Percentiles rank a stretch among this genome's conserved stretches.
phyloP scores from a whole-genome alignment of 2,113 vertebrate genomes.

The Bucco capensis region DNA sequence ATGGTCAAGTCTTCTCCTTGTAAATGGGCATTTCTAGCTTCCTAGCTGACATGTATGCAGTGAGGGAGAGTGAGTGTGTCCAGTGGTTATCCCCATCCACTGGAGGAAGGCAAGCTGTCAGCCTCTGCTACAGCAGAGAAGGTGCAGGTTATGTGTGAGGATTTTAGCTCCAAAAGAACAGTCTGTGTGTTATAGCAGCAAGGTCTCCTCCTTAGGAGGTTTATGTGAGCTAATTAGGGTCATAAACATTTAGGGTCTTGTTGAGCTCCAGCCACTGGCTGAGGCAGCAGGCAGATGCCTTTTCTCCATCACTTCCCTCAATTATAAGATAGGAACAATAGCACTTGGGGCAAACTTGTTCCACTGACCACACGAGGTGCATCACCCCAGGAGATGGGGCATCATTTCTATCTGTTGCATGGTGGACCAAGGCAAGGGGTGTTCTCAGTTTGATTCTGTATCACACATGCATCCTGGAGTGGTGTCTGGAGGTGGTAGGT shows the following conservation, averaged over 20 bases:
- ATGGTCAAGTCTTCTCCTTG: not conserved
- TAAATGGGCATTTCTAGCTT: rapidly evolving
- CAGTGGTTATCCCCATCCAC: rapidly evolving
- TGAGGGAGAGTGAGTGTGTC: rapidly evolving
- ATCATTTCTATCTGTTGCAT: rapidly evolving
- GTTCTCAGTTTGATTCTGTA: not conserved
- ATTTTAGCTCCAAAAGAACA: not conserved
- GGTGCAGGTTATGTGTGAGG: not conserved
- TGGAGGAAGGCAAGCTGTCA: not conserved
- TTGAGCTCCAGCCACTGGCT: not conserved
- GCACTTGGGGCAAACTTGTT: not conserved
- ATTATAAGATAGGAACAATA: not conserved
- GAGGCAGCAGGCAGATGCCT: not conserved
- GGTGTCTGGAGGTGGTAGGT: rapidly evolving
- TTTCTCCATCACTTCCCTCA: not conserved
- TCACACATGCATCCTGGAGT: rapidly evolving
- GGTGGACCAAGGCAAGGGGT: not conserved
- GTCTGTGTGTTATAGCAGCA: not conserved
- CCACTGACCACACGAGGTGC: rapidly evolving
- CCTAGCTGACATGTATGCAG: not conserved
- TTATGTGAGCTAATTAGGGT: conserved; percentile 3
- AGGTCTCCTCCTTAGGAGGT: conserved; percentile 26
- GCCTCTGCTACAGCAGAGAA: not conserved
- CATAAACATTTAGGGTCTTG: conserved; percentile 13
- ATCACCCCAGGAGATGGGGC: not conserved